A percentile compares a stretch with the other conserved stretches of the same genome.
Conservation (phyloP, 2,797 vertebrate genomes). For the Cryptoprocta ferox region DNA sequence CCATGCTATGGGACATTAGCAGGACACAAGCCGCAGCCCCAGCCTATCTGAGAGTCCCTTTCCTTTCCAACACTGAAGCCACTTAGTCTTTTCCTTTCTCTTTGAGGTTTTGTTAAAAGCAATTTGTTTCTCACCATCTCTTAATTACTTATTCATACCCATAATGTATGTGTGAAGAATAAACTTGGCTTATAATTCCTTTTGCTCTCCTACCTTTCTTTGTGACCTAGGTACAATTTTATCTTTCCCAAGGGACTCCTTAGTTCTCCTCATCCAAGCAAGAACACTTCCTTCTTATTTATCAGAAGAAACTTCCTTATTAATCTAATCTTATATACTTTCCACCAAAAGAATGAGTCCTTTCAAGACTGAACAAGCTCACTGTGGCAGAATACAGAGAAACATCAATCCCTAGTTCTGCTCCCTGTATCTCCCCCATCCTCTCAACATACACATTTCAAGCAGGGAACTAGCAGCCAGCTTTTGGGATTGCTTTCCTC, state of each 20-base stretch:
- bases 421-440: not conserved
- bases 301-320: conserved; percentile 18
- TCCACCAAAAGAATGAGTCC: not conserved
- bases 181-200: not conserved
- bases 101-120: not conserved
- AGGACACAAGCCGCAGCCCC: not conserved
- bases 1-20: not conserved
- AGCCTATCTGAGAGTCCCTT: not conserved
- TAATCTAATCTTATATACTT: not conserved
- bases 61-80: not conserved
- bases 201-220: not conserved
- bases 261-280: not conserved
- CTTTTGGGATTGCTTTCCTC: not conserved
- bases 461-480: not conserved
- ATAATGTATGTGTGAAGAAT: not conserved
- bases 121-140: not conserved
- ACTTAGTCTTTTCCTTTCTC: not conserved
- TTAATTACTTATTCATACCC: not conserved
- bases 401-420: not conserved
- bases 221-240: not conserved
- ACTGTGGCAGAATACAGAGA: not conserved
- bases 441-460: not conserved
- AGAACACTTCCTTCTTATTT: not conserved
- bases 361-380: not conserved
- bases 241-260: not conserved